Percentiles rank a stretch among this genome's conserved stretches.
Conservation (phyloP, 2,797 vertebrate species). For the Oreochromis grahami region DNA sequence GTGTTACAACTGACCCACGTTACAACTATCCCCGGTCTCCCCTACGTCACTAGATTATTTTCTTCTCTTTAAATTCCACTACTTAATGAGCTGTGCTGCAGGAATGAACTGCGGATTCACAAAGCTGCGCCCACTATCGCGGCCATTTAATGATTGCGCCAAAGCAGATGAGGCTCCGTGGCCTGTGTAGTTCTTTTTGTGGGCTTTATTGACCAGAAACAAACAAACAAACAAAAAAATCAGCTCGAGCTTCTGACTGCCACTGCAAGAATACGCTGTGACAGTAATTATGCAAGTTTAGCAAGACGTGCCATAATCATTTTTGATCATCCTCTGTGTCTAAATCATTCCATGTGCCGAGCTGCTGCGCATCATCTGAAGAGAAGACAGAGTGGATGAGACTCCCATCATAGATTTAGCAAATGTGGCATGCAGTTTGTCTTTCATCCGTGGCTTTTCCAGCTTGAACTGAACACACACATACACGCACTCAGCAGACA, state of each 20-base stretch:
- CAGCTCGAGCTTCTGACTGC: not conserved
- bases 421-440: conserved; percentile 33
- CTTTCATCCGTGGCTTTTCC: conserved; percentile 31
- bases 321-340: conserved; percentile 3
- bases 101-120: not conserved
- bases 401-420: conserved; percentile 12
- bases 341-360: conserved; percentile 11
- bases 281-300: conserved; percentile 30
- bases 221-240: not conserved
- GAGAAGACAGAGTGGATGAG: conserved; percentile 18
- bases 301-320: conserved; percentile 3
- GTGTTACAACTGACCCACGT: no score
- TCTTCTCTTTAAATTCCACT: not conserved
- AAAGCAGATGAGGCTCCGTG: not conserved
- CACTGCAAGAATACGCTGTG: not conserved
- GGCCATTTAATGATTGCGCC: not conserved
- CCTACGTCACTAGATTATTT: conserved; percentile 1
- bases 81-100: not conserved
- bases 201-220: not conserved
- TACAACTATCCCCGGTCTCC: no score
- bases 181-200: not conserved
- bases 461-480: conserved; percentile 57
- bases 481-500: conserved; percentile 35
- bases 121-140: not conserved
- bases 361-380: not conserved